A percentile compares a stretch with the other conserved stretches of the same genome.
These are phyloP conservation scores for Syndactyla subalaris DNA, from an alignment of 2,797 vertebrate genomes.

Conservation along the genomic window DNA sequence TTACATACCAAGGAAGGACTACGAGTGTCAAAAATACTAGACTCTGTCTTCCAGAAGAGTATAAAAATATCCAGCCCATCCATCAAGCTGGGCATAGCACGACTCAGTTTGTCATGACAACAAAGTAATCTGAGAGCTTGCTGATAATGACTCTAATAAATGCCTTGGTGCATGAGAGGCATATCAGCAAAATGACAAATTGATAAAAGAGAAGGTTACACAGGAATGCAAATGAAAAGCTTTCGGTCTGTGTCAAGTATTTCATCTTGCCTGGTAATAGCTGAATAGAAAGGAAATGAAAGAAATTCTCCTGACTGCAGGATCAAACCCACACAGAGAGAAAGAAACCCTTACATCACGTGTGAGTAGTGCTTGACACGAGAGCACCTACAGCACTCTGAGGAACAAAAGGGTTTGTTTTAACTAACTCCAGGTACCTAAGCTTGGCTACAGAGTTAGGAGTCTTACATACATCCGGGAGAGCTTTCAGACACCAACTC, in stretches of 20 bases:
- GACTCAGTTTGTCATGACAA: conserved; percentile 65
- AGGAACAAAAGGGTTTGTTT: neutral
- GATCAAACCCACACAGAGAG: neutral
- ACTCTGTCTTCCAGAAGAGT: neutral
- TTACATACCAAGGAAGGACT: neutral
- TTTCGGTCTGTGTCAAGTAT: conserved; percentile 18
- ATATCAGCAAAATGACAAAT: conserved; percentile 65
- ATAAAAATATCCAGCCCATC: conserved; percentile 34
- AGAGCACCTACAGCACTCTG: neutral
- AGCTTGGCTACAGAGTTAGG: neutral
- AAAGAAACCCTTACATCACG: neutral
- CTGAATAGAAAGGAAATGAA: conserved; percentile 45
- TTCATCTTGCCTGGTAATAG: conserved; percentile 10
- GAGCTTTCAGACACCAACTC: neutral
- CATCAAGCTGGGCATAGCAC: conserved; percentile 27
- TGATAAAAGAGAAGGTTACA: conserved; percentile 57
- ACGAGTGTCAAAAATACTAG: neutral
- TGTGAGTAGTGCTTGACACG: neutral
- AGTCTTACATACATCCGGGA: neutral
- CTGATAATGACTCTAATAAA: conserved; percentile 67
- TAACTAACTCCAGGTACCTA: neutral
- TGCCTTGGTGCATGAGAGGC: conserved; percentile 43
- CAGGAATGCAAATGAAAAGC: conserved; percentile 53
- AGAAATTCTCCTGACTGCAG: conserved; percentile 16
- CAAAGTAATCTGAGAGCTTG: conserved; percentile 54